These are phyloP conservation scores for Abrostola triplasia DNA, from an alignment of 2,888 invertebrate species.

Conservation along the genomic window DNA sequence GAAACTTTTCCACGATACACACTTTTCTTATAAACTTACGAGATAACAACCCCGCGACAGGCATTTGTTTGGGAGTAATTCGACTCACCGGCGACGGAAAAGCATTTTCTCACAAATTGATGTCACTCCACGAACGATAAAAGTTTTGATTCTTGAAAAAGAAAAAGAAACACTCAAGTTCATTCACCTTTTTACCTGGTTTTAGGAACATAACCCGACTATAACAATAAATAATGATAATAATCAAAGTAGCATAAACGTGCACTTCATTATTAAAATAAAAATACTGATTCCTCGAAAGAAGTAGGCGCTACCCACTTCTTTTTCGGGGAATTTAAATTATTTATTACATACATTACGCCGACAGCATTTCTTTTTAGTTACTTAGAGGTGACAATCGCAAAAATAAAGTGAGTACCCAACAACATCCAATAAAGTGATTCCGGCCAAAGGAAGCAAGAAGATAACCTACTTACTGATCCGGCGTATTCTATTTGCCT, in stretches of 20 bases:
- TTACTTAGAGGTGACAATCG: conserved; percentile 62
- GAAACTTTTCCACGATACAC: conserved; percentile 63
- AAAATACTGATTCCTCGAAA: no score
- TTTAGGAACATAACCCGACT: conserved; percentile 6
- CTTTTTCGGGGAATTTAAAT: conserved; percentile 39
- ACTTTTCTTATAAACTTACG: conserved; percentile 73
- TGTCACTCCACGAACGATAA: conserved; percentile 75
- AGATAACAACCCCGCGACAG: conserved; percentile 77
- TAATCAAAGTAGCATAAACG: neutral
- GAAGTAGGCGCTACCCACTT: neutral
- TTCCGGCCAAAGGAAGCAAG: conserved; percentile 84
- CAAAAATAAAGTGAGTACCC: conserved; percentile 67
- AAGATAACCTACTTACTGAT: conserved; percentile 88
- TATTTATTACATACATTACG: conserved; percentile 15
- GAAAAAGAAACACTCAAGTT: conserved; percentile 47
- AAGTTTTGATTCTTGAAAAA: conserved; percentile 77
- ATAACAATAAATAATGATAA: neutral
- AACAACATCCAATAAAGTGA: conserved; percentile 85
- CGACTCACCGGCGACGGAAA: conserved; percentile 68
- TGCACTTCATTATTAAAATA: neutral
- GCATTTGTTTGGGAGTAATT: conserved; percentile 82
- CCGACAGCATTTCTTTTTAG: conserved; percentile 39
- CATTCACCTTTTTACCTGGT: conserved; percentile 28
- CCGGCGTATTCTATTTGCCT: conserved; percentile 88
- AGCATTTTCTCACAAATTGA: conserved; percentile 80